Conservation (phyloP, 2,888 invertebrate genomes). For the Sepioteuthis lessoniana region DNA sequence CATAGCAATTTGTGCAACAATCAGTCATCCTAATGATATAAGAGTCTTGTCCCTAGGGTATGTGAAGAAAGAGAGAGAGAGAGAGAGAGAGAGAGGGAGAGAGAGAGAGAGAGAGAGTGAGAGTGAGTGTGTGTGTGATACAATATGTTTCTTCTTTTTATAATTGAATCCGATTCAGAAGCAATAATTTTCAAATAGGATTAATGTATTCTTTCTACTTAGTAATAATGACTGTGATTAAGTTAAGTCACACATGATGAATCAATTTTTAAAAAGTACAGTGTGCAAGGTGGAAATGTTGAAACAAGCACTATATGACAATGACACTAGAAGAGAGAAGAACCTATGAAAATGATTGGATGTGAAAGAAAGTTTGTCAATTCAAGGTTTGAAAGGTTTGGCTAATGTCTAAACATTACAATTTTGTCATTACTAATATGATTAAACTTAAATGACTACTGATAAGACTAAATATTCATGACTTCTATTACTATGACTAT, state of each 20-base stretch:
- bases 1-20: too few species aligned
- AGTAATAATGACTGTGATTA: background rate
- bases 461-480: background rate
- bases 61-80: too few species aligned
- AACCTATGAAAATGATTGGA: too few species aligned
- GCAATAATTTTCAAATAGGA: background rate
- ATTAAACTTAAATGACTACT: background rate
- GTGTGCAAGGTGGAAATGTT: background rate
- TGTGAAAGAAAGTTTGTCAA: too few species aligned
- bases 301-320: background rate
- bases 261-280: background rate
- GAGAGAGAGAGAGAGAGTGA: too few species aligned
- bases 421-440: too few species aligned
- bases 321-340: background rate
- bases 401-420: too few species aligned
- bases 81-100: too few species aligned
- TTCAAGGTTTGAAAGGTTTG: too few species aligned
- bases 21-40: too few species aligned
- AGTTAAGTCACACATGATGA: background rate
- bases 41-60: too few species aligned
- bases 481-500: background rate
- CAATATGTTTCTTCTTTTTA: background rate
- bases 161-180: background rate
- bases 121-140: background rate
- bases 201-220: background rate